phyloP scores from a whole-genome alignment of 2,888 invertebrate species.

The Lucinisca nassula region DNA sequence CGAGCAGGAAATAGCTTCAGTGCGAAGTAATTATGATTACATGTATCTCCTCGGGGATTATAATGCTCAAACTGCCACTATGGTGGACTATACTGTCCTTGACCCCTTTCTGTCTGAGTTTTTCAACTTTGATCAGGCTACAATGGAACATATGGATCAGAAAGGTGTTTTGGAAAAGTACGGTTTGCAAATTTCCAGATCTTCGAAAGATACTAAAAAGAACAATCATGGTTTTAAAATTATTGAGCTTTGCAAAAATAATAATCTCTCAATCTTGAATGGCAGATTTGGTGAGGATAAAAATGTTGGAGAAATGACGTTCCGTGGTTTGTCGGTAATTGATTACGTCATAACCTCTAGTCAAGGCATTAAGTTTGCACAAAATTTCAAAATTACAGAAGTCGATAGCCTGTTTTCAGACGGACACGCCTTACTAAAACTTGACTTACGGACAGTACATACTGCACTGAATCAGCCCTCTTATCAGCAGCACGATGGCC shows the following conservation, averaged over 20 bases:
- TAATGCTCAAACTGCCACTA: too few relatives aligned
- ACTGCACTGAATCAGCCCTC: too few relatives aligned
- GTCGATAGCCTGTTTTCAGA: neutral
- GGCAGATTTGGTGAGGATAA: neutral
- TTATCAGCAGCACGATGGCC: too few relatives aligned
- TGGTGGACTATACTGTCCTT: neutral
- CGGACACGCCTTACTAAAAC: neutral
- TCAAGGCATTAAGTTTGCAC: neutral
- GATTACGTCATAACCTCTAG: neutral
- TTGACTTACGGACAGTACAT: too few relatives aligned
- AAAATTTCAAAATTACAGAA: neutral
- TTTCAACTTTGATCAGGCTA: neutral
- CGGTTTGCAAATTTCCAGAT: neutral
- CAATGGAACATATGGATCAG: neutral
- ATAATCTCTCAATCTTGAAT: neutral
- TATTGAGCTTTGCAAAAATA: neutral
- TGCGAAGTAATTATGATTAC: neutral
- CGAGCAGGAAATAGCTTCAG: neutral
- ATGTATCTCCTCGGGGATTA: neutral
- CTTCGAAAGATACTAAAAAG: neutral
- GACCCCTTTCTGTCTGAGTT: neutral
- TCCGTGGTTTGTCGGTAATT: neutral
- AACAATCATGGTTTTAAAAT: neutral
- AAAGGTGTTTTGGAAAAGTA: neutral
- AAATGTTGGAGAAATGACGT: neutral